Percentiles rank a stretch among this genome's conserved stretches.
These are phyloP conservation scores for Potamarius usumacintae DNA, from an alignment of 2,113 vertebrate genomes.

Conservation along the genomic window DNA sequence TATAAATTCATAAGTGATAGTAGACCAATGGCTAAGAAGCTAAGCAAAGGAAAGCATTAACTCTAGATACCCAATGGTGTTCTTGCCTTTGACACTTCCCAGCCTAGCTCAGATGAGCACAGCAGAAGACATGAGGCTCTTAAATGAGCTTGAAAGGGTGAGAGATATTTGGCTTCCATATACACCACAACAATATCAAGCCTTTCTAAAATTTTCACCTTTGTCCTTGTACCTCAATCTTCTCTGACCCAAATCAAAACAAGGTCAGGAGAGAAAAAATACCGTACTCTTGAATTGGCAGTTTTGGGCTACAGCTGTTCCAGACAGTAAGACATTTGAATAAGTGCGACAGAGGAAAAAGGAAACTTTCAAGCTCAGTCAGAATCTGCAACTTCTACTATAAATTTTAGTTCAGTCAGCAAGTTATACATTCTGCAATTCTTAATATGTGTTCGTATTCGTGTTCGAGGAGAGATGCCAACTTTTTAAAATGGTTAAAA, in stretches of 20 bases:
- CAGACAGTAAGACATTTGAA: conserved; percentile 19
- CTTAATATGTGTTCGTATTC: conserved; percentile 66
- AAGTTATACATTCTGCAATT: conserved; percentile 57
- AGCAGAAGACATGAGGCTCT: conserved; percentile 33
- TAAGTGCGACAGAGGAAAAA: conserved; percentile 44
- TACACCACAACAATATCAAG: conserved; percentile 12
- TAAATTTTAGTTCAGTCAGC: conserved; percentile 66
- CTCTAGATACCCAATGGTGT: conserved; percentile 17
- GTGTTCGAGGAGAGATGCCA: conserved; percentile 59
- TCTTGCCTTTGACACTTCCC: not conserved
- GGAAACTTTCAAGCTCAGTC: conserved; percentile 50
- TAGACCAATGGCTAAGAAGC: conserved; percentile 16
- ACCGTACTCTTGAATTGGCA: conserved; percentile 28
- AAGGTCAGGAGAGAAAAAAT: not conserved
- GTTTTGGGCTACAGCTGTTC: conserved; percentile 29
- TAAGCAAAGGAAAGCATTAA: not conserved
- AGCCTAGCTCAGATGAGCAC: conserved; percentile 20
- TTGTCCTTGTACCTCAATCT: conserved; percentile 13
- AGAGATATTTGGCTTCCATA: not conserved
- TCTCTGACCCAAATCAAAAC: conserved; percentile 47
- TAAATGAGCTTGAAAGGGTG: conserved; percentile 39
- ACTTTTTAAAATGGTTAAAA: conserved; percentile 39
- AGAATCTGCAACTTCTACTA: conserved; percentile 57
- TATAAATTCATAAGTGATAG: conserved; percentile 43
- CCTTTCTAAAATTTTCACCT: conserved; percentile 39